phyloP scores from a whole-genome alignment of 2,113 vertebrate genomes.

The Lepisosteus oculatus region DNA sequence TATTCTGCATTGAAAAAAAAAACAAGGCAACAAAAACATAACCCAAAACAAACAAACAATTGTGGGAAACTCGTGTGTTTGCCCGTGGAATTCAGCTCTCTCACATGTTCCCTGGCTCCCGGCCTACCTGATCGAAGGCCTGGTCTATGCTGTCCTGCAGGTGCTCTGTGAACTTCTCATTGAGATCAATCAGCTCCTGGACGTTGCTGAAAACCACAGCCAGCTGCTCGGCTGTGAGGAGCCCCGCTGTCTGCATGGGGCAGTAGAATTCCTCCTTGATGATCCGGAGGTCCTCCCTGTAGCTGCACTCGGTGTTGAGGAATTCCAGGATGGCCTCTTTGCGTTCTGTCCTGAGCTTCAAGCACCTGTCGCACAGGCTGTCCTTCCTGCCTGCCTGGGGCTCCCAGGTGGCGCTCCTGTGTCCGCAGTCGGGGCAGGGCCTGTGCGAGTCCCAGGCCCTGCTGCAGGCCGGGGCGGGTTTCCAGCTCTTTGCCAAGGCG shows the following conservation, averaged over 20 bases:
- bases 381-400: slow-evolving; percentile 52
- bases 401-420: slow-evolving; percentile 64
- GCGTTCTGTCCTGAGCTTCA: slow-evolving; percentile 77
- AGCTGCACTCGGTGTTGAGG: slow-evolving; percentile 84
- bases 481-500: slow-evolving; percentile 74
- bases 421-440: slow-evolving; percentile 81
- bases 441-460: slow-evolving; percentile 75
- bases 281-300: slow-evolving; percentile 80
- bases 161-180: slow-evolving; percentile 79
- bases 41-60: too few species aligned
- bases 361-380: slow-evolving; percentile 78
- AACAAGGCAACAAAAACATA: too few species aligned
- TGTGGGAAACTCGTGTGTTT: too few species aligned
- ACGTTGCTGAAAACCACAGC: slow-evolving; percentile 80
- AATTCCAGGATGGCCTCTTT: slow-evolving; percentile 90
- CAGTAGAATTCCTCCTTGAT: slow-evolving; percentile 86
- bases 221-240: slow-evolving; percentile 80
- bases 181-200: slow-evolving; percentile 83
- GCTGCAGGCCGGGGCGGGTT: slow-evolving; percentile 66
- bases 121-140: slow-evolving; percentile 76
- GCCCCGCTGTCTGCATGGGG: slow-evolving; percentile 80
- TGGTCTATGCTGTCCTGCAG: slow-evolving; percentile 85
- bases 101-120: too few species aligned
- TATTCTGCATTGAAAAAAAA: too few species aligned
- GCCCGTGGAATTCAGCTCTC: too few species aligned